Percentiles rank a stretch among this genome's conserved stretches.
These are phyloP conservation scores for Aplysia californica DNA, from an alignment of 1,140 invertebrate species.

Conservation along the genomic window DNA sequence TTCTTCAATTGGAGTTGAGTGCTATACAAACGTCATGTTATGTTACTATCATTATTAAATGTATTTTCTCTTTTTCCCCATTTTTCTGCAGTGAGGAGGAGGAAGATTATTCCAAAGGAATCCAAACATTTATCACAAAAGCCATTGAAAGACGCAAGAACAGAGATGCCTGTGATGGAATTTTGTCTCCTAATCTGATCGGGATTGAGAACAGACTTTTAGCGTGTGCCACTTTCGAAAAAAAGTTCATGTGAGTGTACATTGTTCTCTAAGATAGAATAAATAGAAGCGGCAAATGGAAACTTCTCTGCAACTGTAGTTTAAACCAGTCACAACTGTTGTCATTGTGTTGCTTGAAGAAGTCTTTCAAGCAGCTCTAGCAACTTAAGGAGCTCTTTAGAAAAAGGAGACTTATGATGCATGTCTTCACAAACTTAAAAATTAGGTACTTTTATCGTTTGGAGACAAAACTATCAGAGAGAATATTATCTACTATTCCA, in stretches of 20 bases:
- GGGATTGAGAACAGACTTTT: constrained; percentile 55
- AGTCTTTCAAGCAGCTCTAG: neutral
- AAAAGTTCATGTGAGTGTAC: constrained; percentile 62
- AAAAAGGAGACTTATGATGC: neutral
- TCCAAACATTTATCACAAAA: constrained; percentile 56
- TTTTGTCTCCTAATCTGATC: constrained; percentile 42
- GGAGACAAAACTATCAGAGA: no score
- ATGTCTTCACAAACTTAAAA: neutral
- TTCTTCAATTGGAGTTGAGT: neutral
- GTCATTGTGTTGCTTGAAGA: neutral
- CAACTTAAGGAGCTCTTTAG: neutral
- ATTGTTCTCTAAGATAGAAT: neutral
- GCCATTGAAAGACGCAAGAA: constrained; percentile 45
- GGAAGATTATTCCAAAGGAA: constrained; percentile 63
- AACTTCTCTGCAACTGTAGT: neutral
- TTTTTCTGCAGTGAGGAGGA: constrained; percentile 46
- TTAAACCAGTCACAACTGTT: neutral
- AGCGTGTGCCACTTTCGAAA: constrained; percentile 62
- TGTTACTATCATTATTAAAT: neutral
- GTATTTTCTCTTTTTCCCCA: neutral
- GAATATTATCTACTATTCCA: no score
- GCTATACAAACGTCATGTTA: neutral
- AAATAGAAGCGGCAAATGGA: no score
- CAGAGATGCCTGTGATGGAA: constrained; percentile 24
- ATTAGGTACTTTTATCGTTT: no score